Percentiles rank a stretch among this genome's conserved stretches.
These are phyloP conservation scores for Chiridota heheva DNA, from an alignment of 35 echinoderm and acorn worm species.

Conservation along the genomic window DNA sequence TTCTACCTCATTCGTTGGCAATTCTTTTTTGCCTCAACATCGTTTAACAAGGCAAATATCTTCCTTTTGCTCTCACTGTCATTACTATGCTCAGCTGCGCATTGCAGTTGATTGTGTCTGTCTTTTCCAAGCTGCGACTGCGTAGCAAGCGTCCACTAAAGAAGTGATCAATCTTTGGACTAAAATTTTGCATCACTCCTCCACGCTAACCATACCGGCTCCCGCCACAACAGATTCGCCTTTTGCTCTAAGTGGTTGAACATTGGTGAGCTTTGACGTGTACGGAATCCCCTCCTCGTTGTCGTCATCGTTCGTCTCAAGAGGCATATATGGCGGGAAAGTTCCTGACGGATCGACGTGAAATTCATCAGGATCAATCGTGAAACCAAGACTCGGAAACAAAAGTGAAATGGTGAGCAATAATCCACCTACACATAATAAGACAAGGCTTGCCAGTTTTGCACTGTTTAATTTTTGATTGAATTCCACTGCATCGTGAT, in stretches of 20 bases:
- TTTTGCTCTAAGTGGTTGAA: conserved; percentile 75
- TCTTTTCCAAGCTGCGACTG: too few species aligned
- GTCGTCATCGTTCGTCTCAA: conserved; percentile 53
- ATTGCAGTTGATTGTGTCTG: too few species aligned
- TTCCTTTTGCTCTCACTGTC: too few species aligned
- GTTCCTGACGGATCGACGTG: conserved; percentile 65
- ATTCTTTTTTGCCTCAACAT: too few species aligned
- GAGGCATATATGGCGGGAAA: conserved; percentile 94
- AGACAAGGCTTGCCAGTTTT: conserved; percentile 78
- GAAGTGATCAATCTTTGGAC: too few species aligned
- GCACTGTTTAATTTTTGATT: conserved; percentile 82
- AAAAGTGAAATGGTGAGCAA: conserved; percentile 81
- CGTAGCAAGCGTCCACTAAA: too few species aligned
- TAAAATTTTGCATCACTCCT: conserved; percentile 37
- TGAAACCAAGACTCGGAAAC: conserved; percentile 59
- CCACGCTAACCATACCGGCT: conserved; percentile 73
- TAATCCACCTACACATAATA: conserved; percentile 88
- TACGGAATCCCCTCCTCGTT: conserved; percentile 91
- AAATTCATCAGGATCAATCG: conserved; percentile 56
- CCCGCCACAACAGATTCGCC: conserved; percentile 77
- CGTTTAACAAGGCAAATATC: too few species aligned
- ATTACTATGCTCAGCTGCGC: too few species aligned
- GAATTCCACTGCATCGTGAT: conserved; percentile 74
- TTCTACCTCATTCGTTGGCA: too few species aligned
- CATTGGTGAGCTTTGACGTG: conserved; percentile 85